Evolutionary conservation across 2,797 vertebrate genomes (phyloP).

Genomic region (Cirrhinus molitorella): DNA sequence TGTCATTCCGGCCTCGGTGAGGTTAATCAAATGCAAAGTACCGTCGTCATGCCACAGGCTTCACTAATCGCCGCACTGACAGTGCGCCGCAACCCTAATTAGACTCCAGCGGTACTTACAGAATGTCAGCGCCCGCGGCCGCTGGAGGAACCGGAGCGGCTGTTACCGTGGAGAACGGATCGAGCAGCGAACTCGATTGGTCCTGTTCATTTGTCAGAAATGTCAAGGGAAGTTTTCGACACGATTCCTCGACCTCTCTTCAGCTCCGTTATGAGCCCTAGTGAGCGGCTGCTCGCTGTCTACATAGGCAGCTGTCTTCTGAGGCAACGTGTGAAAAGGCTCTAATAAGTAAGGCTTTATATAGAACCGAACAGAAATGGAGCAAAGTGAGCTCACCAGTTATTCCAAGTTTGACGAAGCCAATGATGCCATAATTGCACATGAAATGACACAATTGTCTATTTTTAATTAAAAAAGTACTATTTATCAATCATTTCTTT

Average conservation of each 20-base stretch:
- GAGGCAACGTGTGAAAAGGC: neutral
- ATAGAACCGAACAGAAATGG: no score
- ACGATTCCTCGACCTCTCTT: neutral
- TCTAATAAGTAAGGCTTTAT: neutral
- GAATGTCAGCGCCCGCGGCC: neutral
- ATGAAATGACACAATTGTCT: no score
- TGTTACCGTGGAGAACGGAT: neutral
- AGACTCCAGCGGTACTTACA: conserved; percentile 42
- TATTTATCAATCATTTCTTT: no score
- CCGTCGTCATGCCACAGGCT: conserved; percentile 31
- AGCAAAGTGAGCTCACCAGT: no score
- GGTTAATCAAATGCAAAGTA: conserved; percentile 43
- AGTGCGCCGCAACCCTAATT: conserved; percentile 46
- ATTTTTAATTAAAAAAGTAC: no score
- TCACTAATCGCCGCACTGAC: conserved; percentile 34
- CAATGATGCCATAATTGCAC: no score
- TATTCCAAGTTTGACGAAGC: no score
- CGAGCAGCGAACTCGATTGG: neutral
- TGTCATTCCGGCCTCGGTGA: neutral
- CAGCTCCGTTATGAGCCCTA: neutral
- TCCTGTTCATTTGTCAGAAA: conserved; percentile 47
- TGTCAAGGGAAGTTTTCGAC: conserved; percentile 31
- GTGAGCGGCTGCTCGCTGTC: neutral
- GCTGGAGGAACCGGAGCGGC: neutral
- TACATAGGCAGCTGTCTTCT: neutral